Conservation (phyloP, 2,797 vertebrate species). For the Mycteria americana region DNA sequence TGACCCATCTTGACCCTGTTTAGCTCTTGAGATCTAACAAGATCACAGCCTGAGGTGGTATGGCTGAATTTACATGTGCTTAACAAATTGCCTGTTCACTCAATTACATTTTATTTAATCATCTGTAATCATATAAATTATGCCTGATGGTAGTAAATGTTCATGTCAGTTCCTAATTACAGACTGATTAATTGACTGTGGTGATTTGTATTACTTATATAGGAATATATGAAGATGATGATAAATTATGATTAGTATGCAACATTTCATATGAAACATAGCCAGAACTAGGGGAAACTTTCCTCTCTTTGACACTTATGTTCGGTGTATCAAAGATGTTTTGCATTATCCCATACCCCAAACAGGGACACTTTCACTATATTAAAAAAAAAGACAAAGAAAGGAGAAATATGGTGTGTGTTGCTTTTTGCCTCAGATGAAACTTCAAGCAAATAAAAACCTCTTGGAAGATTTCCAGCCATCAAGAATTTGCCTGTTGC, state of each 20-base stretch:
- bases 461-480: not conserved
- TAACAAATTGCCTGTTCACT: slow-evolving; percentile 81
- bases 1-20: slow-evolving; percentile 16
- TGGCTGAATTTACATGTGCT: slow-evolving; percentile 69
- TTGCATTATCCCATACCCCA: not conserved
- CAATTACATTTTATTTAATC: slow-evolving; percentile 85
- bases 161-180: slow-evolving; percentile 79
- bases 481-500: not conserved
- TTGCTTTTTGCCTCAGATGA: not conserved
- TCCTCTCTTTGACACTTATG: not conserved
- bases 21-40: slow-evolving; percentile 18
- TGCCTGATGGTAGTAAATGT: slow-evolving; percentile 83
- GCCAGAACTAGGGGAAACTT: not conserved
- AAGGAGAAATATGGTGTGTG: not conserved
- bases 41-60: slow-evolving; percentile 71
- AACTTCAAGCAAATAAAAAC: not conserved
- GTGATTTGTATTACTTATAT: slow-evolving; percentile 76
- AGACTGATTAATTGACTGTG: slow-evolving; percentile 78
- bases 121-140: slow-evolving; percentile 84
- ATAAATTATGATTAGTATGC: slow-evolving; percentile 61
- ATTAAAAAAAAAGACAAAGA: not conserved
- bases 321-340: not conserved
- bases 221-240: slow-evolving; percentile 73
- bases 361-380: not conserved
- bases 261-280: slow-evolving; percentile 10